phyloP scores from a whole-genome alignment of 2,888 invertebrate genomes.

The Nephrotoma guestfalica region DNA sequence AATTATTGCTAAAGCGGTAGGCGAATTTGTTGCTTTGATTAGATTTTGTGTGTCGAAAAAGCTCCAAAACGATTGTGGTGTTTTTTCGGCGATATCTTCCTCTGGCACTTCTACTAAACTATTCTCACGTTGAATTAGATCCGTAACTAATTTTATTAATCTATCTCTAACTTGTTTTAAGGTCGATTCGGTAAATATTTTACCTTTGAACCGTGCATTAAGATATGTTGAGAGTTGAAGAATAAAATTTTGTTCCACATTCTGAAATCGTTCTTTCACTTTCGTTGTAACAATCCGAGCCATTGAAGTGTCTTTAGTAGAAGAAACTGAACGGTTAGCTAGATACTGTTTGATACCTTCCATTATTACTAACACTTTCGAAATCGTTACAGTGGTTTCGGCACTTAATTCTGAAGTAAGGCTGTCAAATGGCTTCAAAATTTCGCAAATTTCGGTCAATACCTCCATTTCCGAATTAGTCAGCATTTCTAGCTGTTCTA shows the following conservation, averaged over 20 bases:
- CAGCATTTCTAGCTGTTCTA: too few relatives aligned
- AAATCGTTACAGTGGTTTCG: too few relatives aligned
- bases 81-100: background rate
- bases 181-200: too few relatives aligned
- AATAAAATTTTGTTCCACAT: background rate
- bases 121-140: background rate
- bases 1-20: background rate
- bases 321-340: background rate
- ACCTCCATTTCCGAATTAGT: too few relatives aligned
- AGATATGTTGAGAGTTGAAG: background rate
- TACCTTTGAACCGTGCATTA: background rate
- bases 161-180: background rate
- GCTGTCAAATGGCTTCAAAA: too few relatives aligned
- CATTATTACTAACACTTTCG: too few relatives aligned
- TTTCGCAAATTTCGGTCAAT: too few relatives aligned
- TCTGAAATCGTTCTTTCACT: background rate
- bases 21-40: background rate
- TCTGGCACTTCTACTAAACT: background rate
- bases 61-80: background rate
- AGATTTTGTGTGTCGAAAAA: background rate
- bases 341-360: conserved; percentile 7
- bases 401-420: too few relatives aligned
- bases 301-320: background rate
- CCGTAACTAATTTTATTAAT: background rate
- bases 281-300: background rate